Evolutionary conservation across 2,888 invertebrate genomes (phyloP).

Genomic region (Drosophila nr. medialis): DNA sequence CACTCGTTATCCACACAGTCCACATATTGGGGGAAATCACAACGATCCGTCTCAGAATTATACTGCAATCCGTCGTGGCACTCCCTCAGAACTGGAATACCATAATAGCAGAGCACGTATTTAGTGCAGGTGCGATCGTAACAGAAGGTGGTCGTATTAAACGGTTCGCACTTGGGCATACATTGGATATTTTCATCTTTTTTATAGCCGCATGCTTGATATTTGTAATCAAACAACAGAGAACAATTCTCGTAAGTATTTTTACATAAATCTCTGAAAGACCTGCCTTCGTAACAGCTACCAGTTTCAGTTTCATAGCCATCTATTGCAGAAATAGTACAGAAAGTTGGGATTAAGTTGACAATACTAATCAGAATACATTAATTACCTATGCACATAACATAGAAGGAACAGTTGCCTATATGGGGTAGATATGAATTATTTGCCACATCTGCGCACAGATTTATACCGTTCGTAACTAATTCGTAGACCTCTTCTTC

Average conservation of each 20-base stretch:
- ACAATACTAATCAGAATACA: neutral
- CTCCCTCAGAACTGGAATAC: constrained; percentile 67
- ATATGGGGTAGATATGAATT: constrained; percentile 57
- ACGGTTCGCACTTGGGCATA: constrained; percentile 33
- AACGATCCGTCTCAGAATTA: constrained; percentile 79
- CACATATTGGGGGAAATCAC: constrained; percentile 80
- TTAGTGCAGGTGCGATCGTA: constrained; percentile 81
- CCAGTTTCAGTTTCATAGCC: neutral
- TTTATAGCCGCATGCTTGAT: constrained; percentile 30
- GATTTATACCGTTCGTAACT: constrained; percentile 32
- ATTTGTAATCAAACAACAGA: constrained; percentile 42
- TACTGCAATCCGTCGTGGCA: constrained; percentile 82
- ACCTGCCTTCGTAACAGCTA: constrained; percentile 38
- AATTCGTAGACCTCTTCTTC: constrained; percentile 1
- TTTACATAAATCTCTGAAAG: neutral
- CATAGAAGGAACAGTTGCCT: constrained; percentile 56
- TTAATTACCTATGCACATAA: constrained; percentile 60
- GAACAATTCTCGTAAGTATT: constrained; percentile 1
- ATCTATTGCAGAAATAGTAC: constrained; percentile 14
- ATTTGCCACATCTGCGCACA: constrained; percentile 60
- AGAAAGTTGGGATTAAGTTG: neutral
- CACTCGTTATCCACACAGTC: constrained; percentile 81
- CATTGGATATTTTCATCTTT: constrained; percentile 4
- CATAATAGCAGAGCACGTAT: constrained; percentile 78
- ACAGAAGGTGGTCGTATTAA: constrained; percentile 63